Conservation (phyloP, 2,797 vertebrate genomes). For the Poecilia wingei region DNA sequence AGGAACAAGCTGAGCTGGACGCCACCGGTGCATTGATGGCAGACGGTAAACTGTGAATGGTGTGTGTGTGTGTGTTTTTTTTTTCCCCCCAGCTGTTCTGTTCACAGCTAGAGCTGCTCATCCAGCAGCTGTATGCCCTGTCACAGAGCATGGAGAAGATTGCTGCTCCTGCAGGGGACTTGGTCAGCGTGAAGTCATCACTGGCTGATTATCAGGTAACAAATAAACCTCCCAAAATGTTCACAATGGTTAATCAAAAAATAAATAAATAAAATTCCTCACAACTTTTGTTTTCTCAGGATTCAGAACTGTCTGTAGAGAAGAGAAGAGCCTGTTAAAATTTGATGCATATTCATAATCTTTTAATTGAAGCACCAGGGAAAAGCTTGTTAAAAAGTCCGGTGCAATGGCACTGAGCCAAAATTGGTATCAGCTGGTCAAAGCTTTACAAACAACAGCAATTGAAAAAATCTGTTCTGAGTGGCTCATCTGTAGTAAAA, state of each 20-base stretch:
- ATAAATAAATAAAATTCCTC: background rate
- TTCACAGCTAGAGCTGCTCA: constrained; percentile 88
- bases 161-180: constrained; percentile 66
- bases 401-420: too few relatives aligned
- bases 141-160: constrained; percentile 77
- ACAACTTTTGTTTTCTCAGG: background rate
- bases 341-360: background rate
- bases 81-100: constrained; percentile 84
- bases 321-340: background rate
- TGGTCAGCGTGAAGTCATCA: constrained; percentile 77
- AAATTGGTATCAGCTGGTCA: too few relatives aligned
- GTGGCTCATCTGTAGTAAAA: background rate
- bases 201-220: constrained; percentile 87
- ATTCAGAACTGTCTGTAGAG: background rate
- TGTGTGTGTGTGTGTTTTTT: background rate
- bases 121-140: constrained; percentile 84
- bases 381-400: too few relatives aligned
- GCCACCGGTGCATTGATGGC: background rate
- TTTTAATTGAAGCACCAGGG: background rate
- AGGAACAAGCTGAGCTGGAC: constrained; percentile 22
- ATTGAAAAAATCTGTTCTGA: background rate
- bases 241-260: background rate
- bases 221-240: background rate
- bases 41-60: background rate
- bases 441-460: background rate